Percentiles rank a stretch among this genome's conserved stretches.
Conservation (phyloP, 2,888 invertebrate species). For the Chouioia cunea region DNA sequence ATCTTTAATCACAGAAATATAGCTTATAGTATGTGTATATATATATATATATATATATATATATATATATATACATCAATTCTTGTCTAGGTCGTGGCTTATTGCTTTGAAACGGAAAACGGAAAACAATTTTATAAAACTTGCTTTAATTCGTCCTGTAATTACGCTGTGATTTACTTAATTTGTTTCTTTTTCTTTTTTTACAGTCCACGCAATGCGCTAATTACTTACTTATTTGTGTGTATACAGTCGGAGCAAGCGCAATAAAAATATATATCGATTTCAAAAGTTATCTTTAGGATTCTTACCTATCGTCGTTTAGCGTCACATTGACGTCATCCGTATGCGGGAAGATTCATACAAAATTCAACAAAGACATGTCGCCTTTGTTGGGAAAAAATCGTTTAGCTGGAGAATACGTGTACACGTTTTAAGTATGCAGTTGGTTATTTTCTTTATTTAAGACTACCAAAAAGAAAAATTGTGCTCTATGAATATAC, state of each 20-base stretch:
- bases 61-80: too few relatives aligned
- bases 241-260: background rate
- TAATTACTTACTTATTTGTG: conserved; percentile 10
- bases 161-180: conserved; percentile 19
- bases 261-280: background rate
- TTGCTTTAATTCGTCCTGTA: background rate
- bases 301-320: background rate
- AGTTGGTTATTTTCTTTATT: too few relatives aligned
- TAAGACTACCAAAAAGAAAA: too few relatives aligned
- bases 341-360: too few relatives aligned
- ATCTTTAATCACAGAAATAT: too few relatives aligned
- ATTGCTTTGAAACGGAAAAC: conserved; percentile 35
- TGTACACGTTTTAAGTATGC: too few relatives aligned
- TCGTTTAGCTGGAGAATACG: background rate
- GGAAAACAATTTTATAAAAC: background rate
- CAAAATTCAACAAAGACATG: conserved; percentile 20
- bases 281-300: conserved; percentile 20
- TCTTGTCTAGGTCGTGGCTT: conserved; percentile 15
- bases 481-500: too few relatives aligned
- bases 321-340: background rate
- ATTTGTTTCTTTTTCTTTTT: background rate
- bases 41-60: too few relatives aligned
- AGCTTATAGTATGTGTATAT: too few relatives aligned
- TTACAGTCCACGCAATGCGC: conserved; percentile 16
- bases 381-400: background rate